Evolutionary conservation across 2,113 vertebrate genomes (phyloP).

Genomic region (Platichthys stellatus): DNA sequence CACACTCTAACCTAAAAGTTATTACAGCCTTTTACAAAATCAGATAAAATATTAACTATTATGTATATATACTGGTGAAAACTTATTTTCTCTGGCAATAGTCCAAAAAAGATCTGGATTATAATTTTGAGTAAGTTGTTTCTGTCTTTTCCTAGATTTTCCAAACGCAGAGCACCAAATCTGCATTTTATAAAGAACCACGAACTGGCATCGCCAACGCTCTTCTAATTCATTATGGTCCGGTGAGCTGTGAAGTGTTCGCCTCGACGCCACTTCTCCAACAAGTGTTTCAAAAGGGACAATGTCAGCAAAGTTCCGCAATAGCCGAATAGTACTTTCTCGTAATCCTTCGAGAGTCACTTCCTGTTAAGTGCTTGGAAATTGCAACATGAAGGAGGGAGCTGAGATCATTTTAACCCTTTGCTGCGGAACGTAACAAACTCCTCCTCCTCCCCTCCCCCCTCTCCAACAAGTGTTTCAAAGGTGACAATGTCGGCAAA

Average conservation of each 20-base stretch:
- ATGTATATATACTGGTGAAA: no score
- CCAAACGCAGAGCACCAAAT: background rate
- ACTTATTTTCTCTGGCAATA: background rate
- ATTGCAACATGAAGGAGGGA: constrained; percentile 43
- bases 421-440: no score
- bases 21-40: constrained; percentile 10
- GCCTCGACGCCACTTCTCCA: constrained; percentile 22
- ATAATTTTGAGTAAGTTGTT: background rate
- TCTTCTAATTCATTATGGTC: constrained; percentile 27
- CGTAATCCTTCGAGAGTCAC: constrained; percentile 51
- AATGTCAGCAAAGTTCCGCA: constrained; percentile 48
- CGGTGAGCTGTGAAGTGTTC: constrained; percentile 26
- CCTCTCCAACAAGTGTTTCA: no score
- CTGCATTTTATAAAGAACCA: background rate
- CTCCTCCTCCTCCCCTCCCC: no score
- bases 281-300: constrained; percentile 32
- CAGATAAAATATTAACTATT: constrained; percentile 16
- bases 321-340: constrained; percentile 30
- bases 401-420: constrained; percentile 17
- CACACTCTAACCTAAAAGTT: constrained; percentile 3
- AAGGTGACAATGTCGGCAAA: no score
- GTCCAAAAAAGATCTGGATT: no score
- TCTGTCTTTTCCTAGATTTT: background rate
- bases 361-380: constrained; percentile 23
- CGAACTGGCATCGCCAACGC: background rate